Conservation (phyloP, 2,797 vertebrate genomes). For the Lutjanus campechanus region DNA sequence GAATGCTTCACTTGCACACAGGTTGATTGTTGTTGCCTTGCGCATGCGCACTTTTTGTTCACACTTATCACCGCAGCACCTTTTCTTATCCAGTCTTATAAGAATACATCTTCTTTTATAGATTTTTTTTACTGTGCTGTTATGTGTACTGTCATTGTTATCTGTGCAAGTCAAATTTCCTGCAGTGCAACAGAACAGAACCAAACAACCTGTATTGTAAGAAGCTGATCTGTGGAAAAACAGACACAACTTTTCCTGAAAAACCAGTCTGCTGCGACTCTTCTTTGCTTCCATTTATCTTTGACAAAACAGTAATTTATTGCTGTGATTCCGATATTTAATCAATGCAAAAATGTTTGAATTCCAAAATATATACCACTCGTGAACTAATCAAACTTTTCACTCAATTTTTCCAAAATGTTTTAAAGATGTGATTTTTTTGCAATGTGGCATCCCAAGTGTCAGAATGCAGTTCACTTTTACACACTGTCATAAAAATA, state of each 20-base stretch:
- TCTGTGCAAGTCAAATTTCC: neutral
- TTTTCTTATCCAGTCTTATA: too few relatives aligned
- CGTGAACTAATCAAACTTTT: too few relatives aligned
- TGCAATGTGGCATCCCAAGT: too few relatives aligned
- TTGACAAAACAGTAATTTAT: neutral
- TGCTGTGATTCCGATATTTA: neutral
- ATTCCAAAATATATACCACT: too few relatives aligned
- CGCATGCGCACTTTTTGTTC: neutral
- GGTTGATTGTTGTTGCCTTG: too few relatives aligned
- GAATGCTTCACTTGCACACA: neutral
- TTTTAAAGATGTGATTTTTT: too few relatives aligned
- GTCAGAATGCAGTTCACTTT: too few relatives aligned
- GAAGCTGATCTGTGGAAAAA: neutral
- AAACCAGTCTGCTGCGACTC: neutral
- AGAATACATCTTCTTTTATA: neutral
- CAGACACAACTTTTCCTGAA: neutral
- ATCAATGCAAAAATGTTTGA: too few relatives aligned
- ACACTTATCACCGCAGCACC: neutral
- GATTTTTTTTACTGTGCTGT: neutral
- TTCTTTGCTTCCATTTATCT: neutral
- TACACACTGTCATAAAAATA: too few relatives aligned
- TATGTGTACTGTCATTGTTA: neutral
- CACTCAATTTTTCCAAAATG: too few relatives aligned
- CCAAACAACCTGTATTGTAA: neutral
- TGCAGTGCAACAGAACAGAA: neutral